Conservation (phyloP, 37 sponge, comb jelly and placozoan species). For the Tethya wilhelma region DNA sequence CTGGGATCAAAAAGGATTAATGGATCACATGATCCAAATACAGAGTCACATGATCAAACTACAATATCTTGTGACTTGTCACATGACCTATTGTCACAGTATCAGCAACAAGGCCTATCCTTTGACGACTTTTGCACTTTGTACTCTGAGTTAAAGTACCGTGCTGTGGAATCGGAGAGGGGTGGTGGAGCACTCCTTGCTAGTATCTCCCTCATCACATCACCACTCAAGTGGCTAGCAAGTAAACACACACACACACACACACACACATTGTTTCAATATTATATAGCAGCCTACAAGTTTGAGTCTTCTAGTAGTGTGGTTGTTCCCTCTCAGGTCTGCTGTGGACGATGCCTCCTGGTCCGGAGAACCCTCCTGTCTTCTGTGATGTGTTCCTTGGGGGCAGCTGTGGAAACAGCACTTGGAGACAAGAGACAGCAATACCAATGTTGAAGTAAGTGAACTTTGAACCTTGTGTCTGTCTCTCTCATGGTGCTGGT, state of each 20-base stretch:
- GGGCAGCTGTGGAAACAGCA: constrained; percentile 74
- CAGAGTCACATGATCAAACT: not conserved
- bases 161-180: not conserved
- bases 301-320: not conserved
- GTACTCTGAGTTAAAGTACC: constrained; percentile 28
- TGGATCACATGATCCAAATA: not conserved
- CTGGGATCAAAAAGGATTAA: not conserved
- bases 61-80: not conserved
- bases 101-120: constrained; percentile 12
- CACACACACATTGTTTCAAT: no score
- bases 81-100: constrained; percentile 12
- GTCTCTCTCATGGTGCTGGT: no score
- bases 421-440: constrained; percentile 74
- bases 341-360: constrained; percentile 13
- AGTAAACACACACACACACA: no score
- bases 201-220: not conserved
- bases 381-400: constrained; percentile 74
- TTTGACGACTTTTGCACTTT: constrained; percentile 50
- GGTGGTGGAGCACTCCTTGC: not conserved
- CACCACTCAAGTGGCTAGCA: constrained; percentile 7
- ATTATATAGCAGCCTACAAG: no score
- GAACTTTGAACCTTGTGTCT: no score
- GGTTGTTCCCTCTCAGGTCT: not conserved
- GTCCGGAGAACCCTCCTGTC: not conserved
- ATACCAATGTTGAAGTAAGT: constrained; percentile 67